These are phyloP conservation scores for Drosophila seguyi DNA, from an alignment of 1,140 invertebrate genomes.

Conservation along the genomic window DNA sequence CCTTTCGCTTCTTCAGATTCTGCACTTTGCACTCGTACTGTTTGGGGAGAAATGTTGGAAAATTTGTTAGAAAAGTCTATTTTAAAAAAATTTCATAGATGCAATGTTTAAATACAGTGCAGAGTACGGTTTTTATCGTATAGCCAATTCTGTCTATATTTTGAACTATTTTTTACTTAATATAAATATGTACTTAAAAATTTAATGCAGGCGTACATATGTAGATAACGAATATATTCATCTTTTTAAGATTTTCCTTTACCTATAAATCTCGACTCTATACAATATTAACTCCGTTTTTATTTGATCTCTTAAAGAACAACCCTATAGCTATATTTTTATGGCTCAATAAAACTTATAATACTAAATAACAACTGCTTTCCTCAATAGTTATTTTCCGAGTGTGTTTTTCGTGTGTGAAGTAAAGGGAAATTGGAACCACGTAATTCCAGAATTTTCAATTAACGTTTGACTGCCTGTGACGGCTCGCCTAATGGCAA, in stretches of 20 bases:
- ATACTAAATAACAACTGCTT: not conserved
- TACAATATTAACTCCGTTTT: too few relatives aligned
- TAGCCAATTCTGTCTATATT: too few relatives aligned
- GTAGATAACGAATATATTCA: too few relatives aligned
- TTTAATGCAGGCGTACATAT: too few relatives aligned
- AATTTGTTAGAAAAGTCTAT: not conserved
- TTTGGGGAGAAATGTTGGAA: conserved; percentile 39
- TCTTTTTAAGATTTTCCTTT: too few relatives aligned
- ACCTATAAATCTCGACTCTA: not conserved
- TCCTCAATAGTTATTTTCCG: not conserved
- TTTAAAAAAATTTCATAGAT: not conserved
- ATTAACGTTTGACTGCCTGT: conserved; percentile 75
- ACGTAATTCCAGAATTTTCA: conserved; percentile 70
- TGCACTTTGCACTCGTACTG: conserved; percentile 99
- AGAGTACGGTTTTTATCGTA: not conserved
- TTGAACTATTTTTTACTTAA: not conserved
- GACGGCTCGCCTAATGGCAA: conserved; percentile 67
- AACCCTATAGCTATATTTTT: too few relatives aligned
- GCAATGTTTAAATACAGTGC: too few relatives aligned
- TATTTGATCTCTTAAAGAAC: not conserved
- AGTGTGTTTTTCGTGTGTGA: not conserved
- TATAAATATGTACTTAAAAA: too few relatives aligned
- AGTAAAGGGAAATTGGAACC: conserved; percentile 3
- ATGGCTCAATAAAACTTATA: not conserved
- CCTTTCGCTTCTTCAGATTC: conserved; percentile 98